phyloP scores from a whole-genome alignment of 2,888 invertebrate genomes.

The Dasypogon diadema region DNA sequence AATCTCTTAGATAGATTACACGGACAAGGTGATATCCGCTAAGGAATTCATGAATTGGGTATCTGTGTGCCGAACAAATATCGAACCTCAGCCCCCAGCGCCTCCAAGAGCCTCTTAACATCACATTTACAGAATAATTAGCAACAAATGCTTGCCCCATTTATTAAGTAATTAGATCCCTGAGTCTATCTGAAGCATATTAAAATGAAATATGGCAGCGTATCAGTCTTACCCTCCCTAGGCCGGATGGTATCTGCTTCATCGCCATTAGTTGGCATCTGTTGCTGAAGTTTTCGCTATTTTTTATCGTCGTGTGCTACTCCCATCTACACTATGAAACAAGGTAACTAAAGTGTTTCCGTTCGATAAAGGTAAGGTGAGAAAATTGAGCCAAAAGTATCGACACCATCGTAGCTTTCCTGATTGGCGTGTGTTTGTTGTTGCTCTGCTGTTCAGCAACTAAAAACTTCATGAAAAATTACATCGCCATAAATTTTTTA shows the following conservation, averaged over 20 bases:
- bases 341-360: not conserved
- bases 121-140: slow-evolving; percentile 50
- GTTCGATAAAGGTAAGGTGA: not conserved
- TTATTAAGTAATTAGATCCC: slow-evolving; percentile 47
- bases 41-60: no score
- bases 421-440: slow-evolving; percentile 13
- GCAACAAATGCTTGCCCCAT: slow-evolving; percentile 47
- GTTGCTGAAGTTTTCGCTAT: slow-evolving; percentile 37
- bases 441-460: no score
- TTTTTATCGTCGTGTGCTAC: slow-evolving; percentile 32
- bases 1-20: no score
- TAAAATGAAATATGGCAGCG: slow-evolving; percentile 42
- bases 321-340: not conserved
- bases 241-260: slow-evolving; percentile 29
- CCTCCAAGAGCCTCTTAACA: slow-evolving; percentile 25
- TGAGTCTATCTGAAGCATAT: slow-evolving; percentile 41
- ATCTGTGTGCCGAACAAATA: no score
- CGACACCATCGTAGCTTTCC: slow-evolving; percentile 12
- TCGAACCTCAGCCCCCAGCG: not conserved
- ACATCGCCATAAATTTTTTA: slow-evolving; percentile 37
- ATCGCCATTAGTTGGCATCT: slow-evolving; percentile 48
- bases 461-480: slow-evolving; percentile 40
- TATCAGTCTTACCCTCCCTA: slow-evolving; percentile 18
- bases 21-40: no score
- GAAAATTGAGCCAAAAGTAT: slow-evolving; percentile 21